Percentiles rank a stretch among this genome's conserved stretches.
phyloP scores from a whole-genome alignment of 2,113 vertebrate species.

The Etia nguti region DNA sequence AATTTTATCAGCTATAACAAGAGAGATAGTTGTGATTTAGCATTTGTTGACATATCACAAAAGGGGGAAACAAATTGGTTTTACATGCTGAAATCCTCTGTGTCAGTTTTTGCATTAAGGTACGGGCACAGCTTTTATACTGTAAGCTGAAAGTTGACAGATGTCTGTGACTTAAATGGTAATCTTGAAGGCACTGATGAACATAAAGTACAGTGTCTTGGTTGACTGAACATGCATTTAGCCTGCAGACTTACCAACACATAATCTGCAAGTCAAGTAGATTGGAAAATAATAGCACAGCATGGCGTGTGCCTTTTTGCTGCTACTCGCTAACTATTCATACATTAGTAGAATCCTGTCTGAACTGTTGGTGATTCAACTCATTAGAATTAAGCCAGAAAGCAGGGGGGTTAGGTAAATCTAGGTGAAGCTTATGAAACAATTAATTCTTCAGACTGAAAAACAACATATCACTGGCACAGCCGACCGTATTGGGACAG shows the following conservation, averaged over 20 bases:
- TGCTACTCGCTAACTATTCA: not conserved
- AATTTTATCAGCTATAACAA: not conserved
- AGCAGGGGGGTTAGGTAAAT: not conserved
- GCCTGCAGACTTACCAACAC: not conserved
- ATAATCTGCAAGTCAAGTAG: conserved; percentile 44
- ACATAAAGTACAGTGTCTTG: not conserved
- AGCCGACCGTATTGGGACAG: not conserved
- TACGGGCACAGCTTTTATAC: not conserved
- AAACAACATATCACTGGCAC: not conserved
- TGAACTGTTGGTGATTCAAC: conserved; percentile 7
- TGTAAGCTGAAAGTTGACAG: not conserved
- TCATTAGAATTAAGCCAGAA: not conserved
- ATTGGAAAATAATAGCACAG: conserved; percentile 30
- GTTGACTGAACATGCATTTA: conserved; percentile 11
- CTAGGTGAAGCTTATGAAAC: not conserved
- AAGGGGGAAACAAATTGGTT: not conserved
- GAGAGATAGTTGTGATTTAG: not conserved
- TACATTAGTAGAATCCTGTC: not conserved
- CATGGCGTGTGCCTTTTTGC: not conserved
- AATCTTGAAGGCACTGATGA: not conserved
- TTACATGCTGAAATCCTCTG: not conserved
- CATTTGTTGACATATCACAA: not conserved
- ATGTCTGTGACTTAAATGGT: not conserved
- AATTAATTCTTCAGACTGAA: not conserved
- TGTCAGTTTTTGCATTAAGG: not conserved